Conservation (phyloP, 2,113 vertebrate genomes). For the Prionailurus viverrinus region DNA sequence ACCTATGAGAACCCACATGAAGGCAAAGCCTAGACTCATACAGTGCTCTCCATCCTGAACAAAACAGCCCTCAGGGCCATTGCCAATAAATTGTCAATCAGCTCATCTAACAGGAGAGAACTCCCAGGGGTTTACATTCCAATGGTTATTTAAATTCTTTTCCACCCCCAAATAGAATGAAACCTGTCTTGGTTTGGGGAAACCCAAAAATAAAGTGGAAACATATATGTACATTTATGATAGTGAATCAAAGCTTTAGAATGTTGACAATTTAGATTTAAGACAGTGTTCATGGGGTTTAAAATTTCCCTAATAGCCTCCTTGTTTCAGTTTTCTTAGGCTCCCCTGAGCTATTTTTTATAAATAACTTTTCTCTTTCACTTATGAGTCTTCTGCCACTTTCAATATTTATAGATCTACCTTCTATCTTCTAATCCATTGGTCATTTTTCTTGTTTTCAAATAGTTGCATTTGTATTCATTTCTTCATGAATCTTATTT, state of each 20-base stretch:
- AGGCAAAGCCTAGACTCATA: background rate
- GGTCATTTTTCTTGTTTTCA: background rate
- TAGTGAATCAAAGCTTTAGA: background rate
- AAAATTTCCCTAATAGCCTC: background rate
- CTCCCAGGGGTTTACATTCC: background rate
- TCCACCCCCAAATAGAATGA: background rate
- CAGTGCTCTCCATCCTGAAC: background rate
- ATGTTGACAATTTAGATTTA: background rate
- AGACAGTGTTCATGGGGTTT: background rate
- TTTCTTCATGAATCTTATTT: slow-evolving; percentile 60
- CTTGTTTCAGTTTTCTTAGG: background rate
- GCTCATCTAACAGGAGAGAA: background rate
- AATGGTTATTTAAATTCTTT: background rate
- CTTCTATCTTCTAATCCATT: slow-evolving; percentile 49
- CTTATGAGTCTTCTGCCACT: background rate
- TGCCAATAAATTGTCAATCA: background rate
- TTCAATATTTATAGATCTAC: background rate
- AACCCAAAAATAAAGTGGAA: background rate
- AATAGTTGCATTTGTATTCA: background rate
- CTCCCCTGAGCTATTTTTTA: background rate
- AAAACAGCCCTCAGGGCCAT: background rate
- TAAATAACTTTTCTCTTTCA: background rate
- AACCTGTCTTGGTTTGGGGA: background rate
- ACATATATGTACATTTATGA: background rate
- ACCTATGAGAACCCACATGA: background rate